Base-by-base conservation (phyloP, 2,113 vertebrate species). In the Circaetus gallicus region DNA sequence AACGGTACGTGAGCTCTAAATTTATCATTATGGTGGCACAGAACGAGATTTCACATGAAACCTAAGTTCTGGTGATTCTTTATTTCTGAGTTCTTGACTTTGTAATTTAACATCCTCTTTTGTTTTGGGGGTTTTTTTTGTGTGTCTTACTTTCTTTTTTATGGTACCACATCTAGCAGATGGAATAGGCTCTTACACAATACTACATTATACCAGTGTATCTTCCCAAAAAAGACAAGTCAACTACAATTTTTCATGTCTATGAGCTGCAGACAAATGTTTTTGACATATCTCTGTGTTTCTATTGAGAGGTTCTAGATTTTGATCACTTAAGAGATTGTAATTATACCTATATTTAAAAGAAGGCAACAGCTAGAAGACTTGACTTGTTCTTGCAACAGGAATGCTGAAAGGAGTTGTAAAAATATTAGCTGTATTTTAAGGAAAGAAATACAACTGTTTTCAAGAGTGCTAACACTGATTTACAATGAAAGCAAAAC, bases 61-160 rank as follows among this genome's bases (percentile, higher is more conserved):
- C 24, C 12, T 19, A 56, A 80, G 13, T 56, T 92, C 29, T 85
- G n/a, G 7, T 76, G 29, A 22, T 77, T 62, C n/a, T 47, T 76
- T 65, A 32, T 88, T 83, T 89, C 29, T 72, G 25, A 76, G 16
- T 59, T 67, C 16, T 80, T 70, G 26, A 87, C 47, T 61, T 45
- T 55, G 26, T 18, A 65, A 15, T 76, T 89, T 40, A 86, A 38
- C 31, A 52, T 69, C 17, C 9, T 69, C 17, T 69, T 81, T 62
- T 40, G 29, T 9, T 6, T 3, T 40, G 16, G 28, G 3, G 4
- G 5, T 0, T 2, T 52, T 59, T 28, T 32, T 25, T 45, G 52
- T 53, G 21, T 3, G 9, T 74, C 29, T 71, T 56, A 21, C 29
- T 76, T 89, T 82, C 2, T 69, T 29, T 47, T 80, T 86, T n/a